A percentile compares a stretch with the other conserved stretches of the same genome.
Evolutionary conservation across 2,888 invertebrate genomes (phyloP).

Genomic region (Leucophenga montana): DNA sequence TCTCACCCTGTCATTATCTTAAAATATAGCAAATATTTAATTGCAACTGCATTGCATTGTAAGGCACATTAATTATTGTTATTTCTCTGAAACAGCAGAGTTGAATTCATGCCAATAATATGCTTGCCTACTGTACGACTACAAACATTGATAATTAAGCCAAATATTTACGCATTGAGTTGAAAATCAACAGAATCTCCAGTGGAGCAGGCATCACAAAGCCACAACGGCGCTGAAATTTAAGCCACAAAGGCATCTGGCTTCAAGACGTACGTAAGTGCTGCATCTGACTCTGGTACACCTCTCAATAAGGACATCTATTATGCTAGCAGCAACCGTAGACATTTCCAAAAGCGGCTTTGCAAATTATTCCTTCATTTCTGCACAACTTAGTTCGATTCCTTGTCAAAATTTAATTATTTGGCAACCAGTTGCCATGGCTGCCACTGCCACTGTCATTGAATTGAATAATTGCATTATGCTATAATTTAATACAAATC

Average conservation of each 20-base stretch:
- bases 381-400: not conserved
- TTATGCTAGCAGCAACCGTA: constrained; percentile 15
- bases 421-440: no score
- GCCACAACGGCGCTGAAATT: constrained; percentile 34
- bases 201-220: constrained; percentile 36
- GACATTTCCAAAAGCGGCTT: not conserved
- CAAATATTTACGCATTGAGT: constrained; percentile 54
- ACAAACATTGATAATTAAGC: constrained; percentile 64
- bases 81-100: no score
- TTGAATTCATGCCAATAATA: not conserved
- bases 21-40: no score
- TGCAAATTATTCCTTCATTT: not conserved
- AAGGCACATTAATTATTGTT: no score
- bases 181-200: constrained; percentile 42
- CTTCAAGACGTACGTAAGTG: constrained; percentile 32
- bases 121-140: constrained; percentile 41
- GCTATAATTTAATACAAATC: no score
- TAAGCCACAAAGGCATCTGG: constrained; percentile 52
- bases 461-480: no score
- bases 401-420: no score
- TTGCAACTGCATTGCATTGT: no score
- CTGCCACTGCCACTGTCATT: no score
- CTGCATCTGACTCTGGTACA: constrained; percentile 37
- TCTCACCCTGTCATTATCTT: no score
- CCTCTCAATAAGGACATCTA: constrained; percentile 51